phyloP scores from a whole-genome alignment of 53 echinoderm and acorn worm species.

The Glandiceps talaboti region DNA sequence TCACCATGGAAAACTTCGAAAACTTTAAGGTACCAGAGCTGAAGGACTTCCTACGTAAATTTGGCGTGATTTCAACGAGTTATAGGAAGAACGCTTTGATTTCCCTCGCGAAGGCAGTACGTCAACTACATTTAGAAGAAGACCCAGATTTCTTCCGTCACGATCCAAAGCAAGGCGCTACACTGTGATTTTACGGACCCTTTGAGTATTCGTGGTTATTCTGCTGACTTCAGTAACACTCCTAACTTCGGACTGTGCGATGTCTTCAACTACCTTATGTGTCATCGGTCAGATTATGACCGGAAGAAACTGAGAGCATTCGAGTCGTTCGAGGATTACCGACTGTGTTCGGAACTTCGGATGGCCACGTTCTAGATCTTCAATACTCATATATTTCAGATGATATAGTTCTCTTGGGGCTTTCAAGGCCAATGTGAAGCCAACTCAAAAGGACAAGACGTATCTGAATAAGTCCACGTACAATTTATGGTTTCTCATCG shows the following conservation, averaged over 20 bases:
- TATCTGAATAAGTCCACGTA: not conserved
- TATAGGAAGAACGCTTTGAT: not conserved
- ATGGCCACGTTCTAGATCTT: conserved; percentile 3
- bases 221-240: conserved; percentile 6
- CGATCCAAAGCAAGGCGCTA: not conserved
- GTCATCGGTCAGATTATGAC: conserved; percentile 21
- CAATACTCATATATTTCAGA: not conserved
- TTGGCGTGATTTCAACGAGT: not conserved
- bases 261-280: conserved; percentile 18
- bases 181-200: conserved; percentile 5
- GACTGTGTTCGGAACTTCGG: conserved; percentile 8
- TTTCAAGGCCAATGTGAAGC: conserved; percentile 13
- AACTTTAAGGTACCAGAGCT: not conserved
- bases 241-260: conserved; percentile 17
- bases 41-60: not conserved
- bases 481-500: not conserved
- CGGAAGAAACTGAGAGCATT: conserved; percentile 16
- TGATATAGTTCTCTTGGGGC: not conserved
- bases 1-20: not conserved
- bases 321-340: conserved; percentile 18
- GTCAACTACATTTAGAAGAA: not conserved
- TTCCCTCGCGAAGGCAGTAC: not conserved
- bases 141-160: not conserved
- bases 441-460: conserved; percentile 5
- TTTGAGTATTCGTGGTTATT: conserved; percentile 4